Evolutionary conservation across 2,888 invertebrate genomes (phyloP), one percentile per base, ranked within the genome.

Genomic region (Tribolium freemani): DNA sequence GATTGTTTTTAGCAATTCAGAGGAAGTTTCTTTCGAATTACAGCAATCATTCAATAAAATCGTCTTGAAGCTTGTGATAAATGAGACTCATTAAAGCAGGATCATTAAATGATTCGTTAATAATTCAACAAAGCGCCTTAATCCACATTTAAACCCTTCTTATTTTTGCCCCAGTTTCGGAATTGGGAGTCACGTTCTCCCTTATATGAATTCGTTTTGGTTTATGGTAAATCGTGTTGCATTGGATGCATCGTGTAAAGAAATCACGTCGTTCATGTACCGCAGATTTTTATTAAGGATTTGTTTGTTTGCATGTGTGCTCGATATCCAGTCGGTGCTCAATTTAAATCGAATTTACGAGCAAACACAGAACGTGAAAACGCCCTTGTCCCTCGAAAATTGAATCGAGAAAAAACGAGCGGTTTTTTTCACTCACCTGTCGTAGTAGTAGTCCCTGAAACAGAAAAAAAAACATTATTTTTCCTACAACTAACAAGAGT

Each of bases 381-480:
- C 46, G 20, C 30, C 26, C 21, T 20, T 46, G 30, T 31, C 45
- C 16, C 48, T 48, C 30, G 46, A 21, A 66, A 66, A 66, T 56
- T 66, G 54, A 56, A 54, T 66, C 63, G 21, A 13, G 5, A 16
- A 44, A 6, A 45, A 58, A 58, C 20, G 53, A 16, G 1, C 16
- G 16, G n/a, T 74, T 75, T 72, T 75, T 70, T 63, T 72, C 73
- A 71, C 90, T 88, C 87, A 91, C 91, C 91, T 91, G 87, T 91
- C 91, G 83, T 91, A 91, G 85, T 91, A 91, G 87, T 91, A 91
- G 86, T 91, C 91, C 91, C 90, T 91, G 90, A 77, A 90, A 91
- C 87, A 88, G 83, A 86, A 84, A 84, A 84, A 58, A 73, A 76
- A n/a, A 30, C 11, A 38, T 38, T 38, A n/a, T 38, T 16, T 16